Evolutionary conservation across 2,888 invertebrate species (phyloP).

Genomic region (Catocala nupta): DNA sequence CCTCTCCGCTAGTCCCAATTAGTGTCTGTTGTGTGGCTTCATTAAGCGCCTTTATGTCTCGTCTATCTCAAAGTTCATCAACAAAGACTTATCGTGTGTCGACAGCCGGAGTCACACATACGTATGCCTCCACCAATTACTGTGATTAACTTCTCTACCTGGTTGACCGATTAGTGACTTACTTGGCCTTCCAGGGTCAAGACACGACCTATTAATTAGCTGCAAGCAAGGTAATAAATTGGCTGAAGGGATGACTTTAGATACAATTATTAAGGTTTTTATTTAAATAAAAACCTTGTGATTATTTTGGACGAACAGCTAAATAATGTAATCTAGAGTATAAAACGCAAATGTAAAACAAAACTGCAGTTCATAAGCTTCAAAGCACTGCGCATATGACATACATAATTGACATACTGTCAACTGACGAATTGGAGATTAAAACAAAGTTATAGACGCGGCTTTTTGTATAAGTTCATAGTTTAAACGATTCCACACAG

Average conservation of each 20-base stretch:
- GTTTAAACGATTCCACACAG: too few relatives aligned
- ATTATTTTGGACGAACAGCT: too few relatives aligned
- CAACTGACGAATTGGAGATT: too few relatives aligned
- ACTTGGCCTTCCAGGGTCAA: not conserved
- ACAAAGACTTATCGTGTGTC: not conserved
- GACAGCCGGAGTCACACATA: not conserved
- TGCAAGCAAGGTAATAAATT: not conserved
- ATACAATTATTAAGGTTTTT: too few relatives aligned
- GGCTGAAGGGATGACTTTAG: not conserved
- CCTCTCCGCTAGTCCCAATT: not conserved
- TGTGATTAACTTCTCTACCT: not conserved
- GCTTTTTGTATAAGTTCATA: too few relatives aligned
- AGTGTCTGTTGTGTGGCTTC: slow-evolving; percentile 1
- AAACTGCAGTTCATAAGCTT: too few relatives aligned
- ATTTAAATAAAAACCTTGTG: too few relatives aligned
- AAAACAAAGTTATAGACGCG: too few relatives aligned
- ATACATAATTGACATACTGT: too few relatives aligned
- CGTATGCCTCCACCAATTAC: not conserved
- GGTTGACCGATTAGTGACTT: not conserved
- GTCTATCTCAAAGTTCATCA: not conserved
- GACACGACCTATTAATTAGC: not conserved
- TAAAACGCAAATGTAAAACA: too few relatives aligned
- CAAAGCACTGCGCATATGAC: too few relatives aligned
- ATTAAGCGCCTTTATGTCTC: slow-evolving; percentile 1
- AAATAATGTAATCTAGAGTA: too few relatives aligned